Evolutionary conservation across 2,113 vertebrate species (phyloP), one percentile per base, ranked within the genome.

Genomic region (Nothoprocta pentlandii): DNA sequence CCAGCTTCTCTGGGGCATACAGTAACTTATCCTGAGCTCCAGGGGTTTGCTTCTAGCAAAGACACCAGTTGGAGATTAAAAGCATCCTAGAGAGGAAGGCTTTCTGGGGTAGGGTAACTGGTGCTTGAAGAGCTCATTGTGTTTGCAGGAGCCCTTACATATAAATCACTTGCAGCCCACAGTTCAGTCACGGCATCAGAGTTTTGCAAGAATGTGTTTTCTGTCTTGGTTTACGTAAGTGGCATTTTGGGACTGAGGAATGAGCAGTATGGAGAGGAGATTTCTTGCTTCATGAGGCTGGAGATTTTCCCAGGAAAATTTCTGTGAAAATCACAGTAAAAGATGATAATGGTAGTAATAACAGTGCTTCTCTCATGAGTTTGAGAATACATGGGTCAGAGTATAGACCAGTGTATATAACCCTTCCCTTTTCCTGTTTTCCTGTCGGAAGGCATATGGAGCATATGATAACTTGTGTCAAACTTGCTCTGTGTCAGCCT

Each of bases 191-290:
- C 11, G 6, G 53, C 78, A 36, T 28, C 26, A 5, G 46, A 54
- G 84, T 92, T 94, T 96, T 95, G 69, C 66, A 95, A 94, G 21
- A 74, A 47, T 7, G 22, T n/a, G 5, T 78, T 94, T 93, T 84
- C 66, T 2, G 1, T 20, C 64, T 61, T 90, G 22, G n/a, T 61
- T 91, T 70, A 61, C 34, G 67, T 39, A 70, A 76, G 36, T 30
- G 1, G 26, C 67, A 68, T 92, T 80, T 71, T 58, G 84, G 61
- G 63, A 9, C 85, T 41, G 82, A 73, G 66, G 61, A 58, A 16
- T 42, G 54, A 36, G 17, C 4, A 9, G 15, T 13, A 10, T 3
- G 32, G 69, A 47, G 19, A 59, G 67, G 90, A 64, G 66, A 73
- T 93, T 95, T 94, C 54, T 89, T 16, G 49, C 62, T 62, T 47